Conservation (phyloP, 2,888 invertebrate genomes). For the Lasioglossum marginatum region DNA sequence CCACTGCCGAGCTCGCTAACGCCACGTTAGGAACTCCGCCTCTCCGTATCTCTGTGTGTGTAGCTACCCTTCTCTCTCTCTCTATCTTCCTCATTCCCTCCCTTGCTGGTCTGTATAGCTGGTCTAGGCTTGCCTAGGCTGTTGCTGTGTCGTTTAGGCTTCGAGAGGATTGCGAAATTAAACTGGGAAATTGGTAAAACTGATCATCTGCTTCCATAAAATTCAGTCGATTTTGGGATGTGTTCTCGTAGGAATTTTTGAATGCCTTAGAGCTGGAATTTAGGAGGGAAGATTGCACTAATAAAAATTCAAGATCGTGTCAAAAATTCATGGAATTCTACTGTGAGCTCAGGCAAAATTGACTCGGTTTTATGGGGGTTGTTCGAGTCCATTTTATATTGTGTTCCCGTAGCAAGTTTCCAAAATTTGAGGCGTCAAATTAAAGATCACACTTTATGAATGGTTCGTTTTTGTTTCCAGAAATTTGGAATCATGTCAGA, state of each 20-base stretch:
- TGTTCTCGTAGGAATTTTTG: not conserved
- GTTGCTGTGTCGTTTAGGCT: not conserved
- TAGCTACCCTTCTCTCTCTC: not conserved
- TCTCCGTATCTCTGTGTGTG: slow-evolving; percentile 10
- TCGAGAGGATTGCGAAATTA: not conserved
- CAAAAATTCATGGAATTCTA: too few species aligned
- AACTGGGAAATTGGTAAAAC: not conserved
- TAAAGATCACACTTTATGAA: not conserved
- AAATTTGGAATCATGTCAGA: too few species aligned
- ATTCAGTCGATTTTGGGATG: not conserved
- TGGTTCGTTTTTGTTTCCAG: too few species aligned
- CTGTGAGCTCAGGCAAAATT: not conserved
- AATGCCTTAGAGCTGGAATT: not conserved
- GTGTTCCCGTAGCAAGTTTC: not conserved
- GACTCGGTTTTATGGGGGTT: not conserved
- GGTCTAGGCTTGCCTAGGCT: not conserved
- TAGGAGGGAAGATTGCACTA: not conserved
- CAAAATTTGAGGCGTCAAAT: not conserved
- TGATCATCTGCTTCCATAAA: too few species aligned
- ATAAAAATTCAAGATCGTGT: not conserved
- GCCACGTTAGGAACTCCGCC: slow-evolving; percentile 58
- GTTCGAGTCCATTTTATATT: not conserved
- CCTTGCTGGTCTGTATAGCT: not conserved
- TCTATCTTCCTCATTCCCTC: not conserved
- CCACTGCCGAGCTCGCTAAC: slow-evolving; percentile 52